Conservation (phyloP, 2,888 invertebrate genomes). For the Pteria penguin region DNA sequence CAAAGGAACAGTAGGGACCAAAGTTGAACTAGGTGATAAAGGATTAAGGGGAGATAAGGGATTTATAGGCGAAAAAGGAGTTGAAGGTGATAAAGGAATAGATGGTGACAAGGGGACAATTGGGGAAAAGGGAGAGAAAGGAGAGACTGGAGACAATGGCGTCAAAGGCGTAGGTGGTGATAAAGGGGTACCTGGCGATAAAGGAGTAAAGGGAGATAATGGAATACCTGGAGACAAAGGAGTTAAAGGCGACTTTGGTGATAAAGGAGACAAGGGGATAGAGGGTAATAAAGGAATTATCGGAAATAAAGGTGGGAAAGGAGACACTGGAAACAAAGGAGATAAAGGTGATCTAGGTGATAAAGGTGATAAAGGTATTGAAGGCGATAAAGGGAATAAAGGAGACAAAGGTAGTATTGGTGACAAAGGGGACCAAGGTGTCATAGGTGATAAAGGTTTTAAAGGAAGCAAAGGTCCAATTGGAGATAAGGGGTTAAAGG, state of each 20-base stretch:
- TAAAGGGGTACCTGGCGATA: not conserved
- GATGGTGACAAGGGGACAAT: no score
- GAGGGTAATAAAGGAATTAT: not conserved
- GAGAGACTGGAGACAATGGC: no score
- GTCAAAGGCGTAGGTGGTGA: no score
- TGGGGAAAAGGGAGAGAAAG: no score
- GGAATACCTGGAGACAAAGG: not conserved
- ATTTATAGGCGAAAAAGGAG: not conserved
- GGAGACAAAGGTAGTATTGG: not conserved
- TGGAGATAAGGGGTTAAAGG: not conserved
- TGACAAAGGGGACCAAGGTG: not conserved
- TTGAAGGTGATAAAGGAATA: not conserved
- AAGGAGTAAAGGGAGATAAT: not conserved
- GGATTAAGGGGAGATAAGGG: not conserved
- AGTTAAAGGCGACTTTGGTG: no score
- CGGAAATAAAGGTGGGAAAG: not conserved
- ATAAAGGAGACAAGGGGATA: not conserved
- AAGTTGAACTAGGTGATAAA: constrained; percentile 28
- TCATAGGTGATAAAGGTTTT: not conserved
- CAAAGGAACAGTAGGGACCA: constrained; percentile 22
- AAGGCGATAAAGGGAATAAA: not conserved
- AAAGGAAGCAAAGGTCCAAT: not conserved
- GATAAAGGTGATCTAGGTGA: not conserved
- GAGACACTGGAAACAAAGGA: no score
- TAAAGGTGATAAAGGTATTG: not conserved